phyloP scores from a whole-genome alignment of 2,113 vertebrate species.

The Dasypus novemcinctus region DNA sequence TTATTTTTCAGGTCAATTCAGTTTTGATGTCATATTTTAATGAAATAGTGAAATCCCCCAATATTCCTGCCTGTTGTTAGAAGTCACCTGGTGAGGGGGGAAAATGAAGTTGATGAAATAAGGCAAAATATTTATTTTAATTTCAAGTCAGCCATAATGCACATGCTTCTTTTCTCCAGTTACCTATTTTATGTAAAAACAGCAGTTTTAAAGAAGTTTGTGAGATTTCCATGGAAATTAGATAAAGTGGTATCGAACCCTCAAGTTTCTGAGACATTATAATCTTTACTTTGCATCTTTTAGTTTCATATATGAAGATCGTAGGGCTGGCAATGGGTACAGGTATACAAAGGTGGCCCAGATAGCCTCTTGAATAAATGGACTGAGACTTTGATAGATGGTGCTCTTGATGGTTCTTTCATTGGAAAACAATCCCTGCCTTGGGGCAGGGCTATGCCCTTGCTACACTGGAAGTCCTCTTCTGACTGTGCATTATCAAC shows the following conservation, averaged over 20 bases:
- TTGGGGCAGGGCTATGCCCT: not conserved
- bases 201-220: not conserved
- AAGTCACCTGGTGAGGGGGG: not conserved
- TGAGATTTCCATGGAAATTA: not conserved
- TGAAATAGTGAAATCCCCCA: slow-evolving; percentile 14
- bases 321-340: not conserved
- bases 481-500: not conserved
- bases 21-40: not conserved
- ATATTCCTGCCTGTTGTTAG: not conserved
- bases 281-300: not conserved
- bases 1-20: not conserved
- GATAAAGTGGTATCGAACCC: not conserved
- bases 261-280: not conserved
- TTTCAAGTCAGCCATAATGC: not conserved
- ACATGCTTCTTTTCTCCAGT: not conserved
- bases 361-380: not conserved
- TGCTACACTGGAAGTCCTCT: not conserved
- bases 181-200: not conserved
- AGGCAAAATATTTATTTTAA: not conserved
- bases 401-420: not conserved
- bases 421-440: not conserved
- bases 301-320: not conserved
- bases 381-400: not conserved
- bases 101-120: not conserved
- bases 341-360: not conserved